Evolutionary conservation across 2,797 vertebrate genomes (phyloP).

Genomic region (Lacerta bilineata): DNA sequence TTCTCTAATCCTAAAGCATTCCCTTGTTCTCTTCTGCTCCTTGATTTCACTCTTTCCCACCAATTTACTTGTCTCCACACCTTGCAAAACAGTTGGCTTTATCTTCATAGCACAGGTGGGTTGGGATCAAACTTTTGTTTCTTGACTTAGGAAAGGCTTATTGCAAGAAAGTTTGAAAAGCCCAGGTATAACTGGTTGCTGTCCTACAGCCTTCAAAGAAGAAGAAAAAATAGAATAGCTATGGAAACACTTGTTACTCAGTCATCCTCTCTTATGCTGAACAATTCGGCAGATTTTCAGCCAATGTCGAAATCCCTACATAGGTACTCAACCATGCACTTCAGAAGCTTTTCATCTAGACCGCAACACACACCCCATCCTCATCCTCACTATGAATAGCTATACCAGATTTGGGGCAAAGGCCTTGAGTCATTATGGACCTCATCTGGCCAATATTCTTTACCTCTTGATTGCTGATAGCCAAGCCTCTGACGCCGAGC

Average conservation of each 20-base stretch:
- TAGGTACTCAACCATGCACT: no score
- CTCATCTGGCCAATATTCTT: background rate
- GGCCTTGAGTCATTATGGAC: no score
- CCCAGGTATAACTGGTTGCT: background rate
- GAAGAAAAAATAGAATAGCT: background rate
- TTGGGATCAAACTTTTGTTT: background rate
- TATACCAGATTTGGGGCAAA: no score
- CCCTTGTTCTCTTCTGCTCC: background rate
- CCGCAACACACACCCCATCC: background rate
- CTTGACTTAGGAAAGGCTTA: conserved; percentile 1
- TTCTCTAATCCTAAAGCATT: background rate
- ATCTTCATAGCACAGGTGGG: background rate
- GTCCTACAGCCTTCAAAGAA: background rate
- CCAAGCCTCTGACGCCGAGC: background rate
- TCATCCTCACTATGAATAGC: no score
- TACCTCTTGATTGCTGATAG: background rate
- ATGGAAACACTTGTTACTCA: background rate
- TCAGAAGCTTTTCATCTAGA: background rate
- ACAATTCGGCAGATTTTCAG: background rate
- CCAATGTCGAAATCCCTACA: background rate
- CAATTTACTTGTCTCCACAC: background rate
- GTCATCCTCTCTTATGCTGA: background rate
- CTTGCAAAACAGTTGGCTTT: background rate
- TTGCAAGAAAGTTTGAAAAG: background rate
- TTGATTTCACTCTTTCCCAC: conserved; percentile 1